A percentile compares a stretch with the other conserved stretches of the same genome.
Conservation (phyloP, 2,797 vertebrate genomes). For the Cryptoprocta ferox region DNA sequence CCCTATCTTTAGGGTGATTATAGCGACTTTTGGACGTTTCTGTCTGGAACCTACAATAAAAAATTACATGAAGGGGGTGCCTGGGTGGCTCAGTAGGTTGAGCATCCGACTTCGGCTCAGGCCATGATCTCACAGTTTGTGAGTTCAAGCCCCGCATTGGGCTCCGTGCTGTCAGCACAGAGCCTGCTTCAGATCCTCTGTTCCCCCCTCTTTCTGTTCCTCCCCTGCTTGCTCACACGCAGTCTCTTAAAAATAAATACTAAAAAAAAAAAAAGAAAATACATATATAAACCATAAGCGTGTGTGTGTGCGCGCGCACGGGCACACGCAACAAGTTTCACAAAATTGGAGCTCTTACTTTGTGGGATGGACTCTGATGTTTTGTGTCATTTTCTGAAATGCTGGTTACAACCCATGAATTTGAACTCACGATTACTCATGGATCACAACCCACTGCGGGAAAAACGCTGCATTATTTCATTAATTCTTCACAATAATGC, state of each 20-base stretch:
- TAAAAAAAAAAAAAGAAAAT: too few relatives aligned
- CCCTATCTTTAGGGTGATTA: neutral
- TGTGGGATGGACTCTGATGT: neutral
- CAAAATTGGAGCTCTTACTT: neutral
- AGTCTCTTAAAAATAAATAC: too few relatives aligned
- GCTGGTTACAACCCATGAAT: neutral
- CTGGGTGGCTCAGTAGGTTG: too few relatives aligned
- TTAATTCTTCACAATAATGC: neutral
- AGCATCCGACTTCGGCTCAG: too few relatives aligned
- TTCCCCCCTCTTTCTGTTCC: too few relatives aligned
- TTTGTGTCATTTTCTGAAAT: constrained; percentile 10
- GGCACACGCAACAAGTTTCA: neutral
- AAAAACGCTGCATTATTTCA: neutral
- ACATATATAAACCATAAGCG: neutral
- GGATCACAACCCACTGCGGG: neutral
- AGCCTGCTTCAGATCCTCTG: too few relatives aligned
- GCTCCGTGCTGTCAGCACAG: too few relatives aligned
- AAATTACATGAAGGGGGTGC: too few relatives aligned
- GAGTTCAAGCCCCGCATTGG: too few relatives aligned
- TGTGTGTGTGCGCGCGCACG: neutral
- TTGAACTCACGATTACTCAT: neutral
- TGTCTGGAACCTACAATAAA: neutral
- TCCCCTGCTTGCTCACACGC: too few relatives aligned
- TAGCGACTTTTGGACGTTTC: neutral
- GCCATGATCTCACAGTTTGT: too few relatives aligned